phyloP scores from a whole-genome alignment of 64 coral and sea anemone genomes.

The Montipora sp. region DNA sequence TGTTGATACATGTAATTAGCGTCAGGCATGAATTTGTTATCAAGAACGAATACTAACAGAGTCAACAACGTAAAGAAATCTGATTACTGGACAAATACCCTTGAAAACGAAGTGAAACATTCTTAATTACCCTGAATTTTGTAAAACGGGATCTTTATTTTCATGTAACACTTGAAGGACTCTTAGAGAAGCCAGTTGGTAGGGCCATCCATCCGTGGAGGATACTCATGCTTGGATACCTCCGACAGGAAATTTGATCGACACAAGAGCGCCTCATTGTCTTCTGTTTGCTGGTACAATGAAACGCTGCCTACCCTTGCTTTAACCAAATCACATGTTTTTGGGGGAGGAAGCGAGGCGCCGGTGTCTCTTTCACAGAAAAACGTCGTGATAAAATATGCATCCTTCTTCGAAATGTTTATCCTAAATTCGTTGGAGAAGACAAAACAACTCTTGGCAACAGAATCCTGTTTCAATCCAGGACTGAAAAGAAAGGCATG shows the following conservation, averaged over 20 bases:
- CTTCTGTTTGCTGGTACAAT: slow-evolving; percentile 4
- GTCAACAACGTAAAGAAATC: no score
- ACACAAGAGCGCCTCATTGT: neutral
- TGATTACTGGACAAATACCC: no score
- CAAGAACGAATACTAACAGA: no score
- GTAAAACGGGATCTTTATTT: neutral
- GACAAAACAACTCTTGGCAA: slow-evolving; percentile 11
- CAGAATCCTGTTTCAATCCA: neutral
- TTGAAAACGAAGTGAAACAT: no score
- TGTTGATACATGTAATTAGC: no score
- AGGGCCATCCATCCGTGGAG: slow-evolving; percentile 19
- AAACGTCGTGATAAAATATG: slow-evolving; percentile 18
- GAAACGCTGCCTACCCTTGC: slow-evolving; percentile 1
- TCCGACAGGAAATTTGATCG: neutral
- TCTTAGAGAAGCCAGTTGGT: neutral
- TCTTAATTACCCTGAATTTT: no score
- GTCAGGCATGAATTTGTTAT: no score
- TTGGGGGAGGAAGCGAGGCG: neutral
- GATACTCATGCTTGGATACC: slow-evolving; percentile 7
- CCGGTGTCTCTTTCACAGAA: neutral
- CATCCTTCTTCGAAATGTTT: neutral
- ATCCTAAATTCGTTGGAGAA: neutral
- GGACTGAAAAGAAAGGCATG: neutral
- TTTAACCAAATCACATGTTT: slow-evolving; percentile 23
- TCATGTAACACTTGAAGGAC: neutral